Evolutionary conservation across 30 jellyfish, hydroid and myxozoan species (phyloP).

Genomic region (Calvadosia cruxmelitensis): DNA sequence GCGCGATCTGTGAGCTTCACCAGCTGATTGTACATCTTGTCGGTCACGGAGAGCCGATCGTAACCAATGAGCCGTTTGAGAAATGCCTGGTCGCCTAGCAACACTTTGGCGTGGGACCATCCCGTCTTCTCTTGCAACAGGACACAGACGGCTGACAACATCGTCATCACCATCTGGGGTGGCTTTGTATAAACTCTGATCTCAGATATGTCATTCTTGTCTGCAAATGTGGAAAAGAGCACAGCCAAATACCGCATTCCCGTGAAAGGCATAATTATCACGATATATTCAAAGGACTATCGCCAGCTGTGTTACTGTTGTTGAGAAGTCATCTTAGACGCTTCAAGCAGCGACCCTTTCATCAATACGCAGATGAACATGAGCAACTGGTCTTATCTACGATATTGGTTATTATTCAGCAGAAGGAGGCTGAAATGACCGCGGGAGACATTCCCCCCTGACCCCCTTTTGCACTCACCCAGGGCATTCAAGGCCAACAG

Average conservation of each 20-base stretch:
- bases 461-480: too few relatives aligned
- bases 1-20: conserved; percentile 61
- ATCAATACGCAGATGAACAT: neutral
- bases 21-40: conserved; percentile 46
- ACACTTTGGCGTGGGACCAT: conserved; percentile 70
- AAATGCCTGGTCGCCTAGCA: conserved; percentile 79
- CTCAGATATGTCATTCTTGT: conserved; percentile 71
- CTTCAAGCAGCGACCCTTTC: neutral
- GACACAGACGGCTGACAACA: conserved; percentile 87
- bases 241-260: too few relatives aligned
- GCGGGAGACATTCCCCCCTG: too few relatives aligned
- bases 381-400: neutral
- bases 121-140: conserved; percentile 74
- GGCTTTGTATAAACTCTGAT: conserved; percentile 83
- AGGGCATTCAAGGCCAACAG: conserved; percentile 72
- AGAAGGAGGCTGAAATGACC: too few relatives aligned
- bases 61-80: conserved; percentile 46
- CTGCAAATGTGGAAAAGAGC: conserved; percentile 1
- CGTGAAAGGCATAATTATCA: neutral
- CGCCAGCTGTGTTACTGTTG: neutral
- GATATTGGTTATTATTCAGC: too few relatives aligned
- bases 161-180: conserved; percentile 90
- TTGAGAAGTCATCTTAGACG: neutral
- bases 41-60: conserved; percentile 58
- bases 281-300: too few relatives aligned